phyloP scores from a whole-genome alignment of 1,140 invertebrate genomes.

The Zaprionus capensis region DNA sequence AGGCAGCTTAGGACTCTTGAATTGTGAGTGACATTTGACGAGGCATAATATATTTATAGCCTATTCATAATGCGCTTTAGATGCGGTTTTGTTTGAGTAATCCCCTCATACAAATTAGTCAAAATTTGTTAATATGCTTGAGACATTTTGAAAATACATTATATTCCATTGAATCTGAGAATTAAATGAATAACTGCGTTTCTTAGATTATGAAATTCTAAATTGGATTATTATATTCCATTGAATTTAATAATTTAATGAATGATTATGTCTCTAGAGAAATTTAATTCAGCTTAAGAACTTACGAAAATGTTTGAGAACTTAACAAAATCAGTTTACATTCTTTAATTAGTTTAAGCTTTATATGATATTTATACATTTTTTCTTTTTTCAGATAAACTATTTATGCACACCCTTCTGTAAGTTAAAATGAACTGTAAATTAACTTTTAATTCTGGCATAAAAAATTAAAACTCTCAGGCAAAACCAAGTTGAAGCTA shows the following conservation, averaged over 20 bases:
- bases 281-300: too few species aligned
- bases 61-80: not conserved
- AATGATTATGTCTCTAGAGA: not conserved
- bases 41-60: not conserved
- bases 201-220: not conserved
- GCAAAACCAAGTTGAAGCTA: not conserved
- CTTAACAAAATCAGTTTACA: not conserved
- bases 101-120: not conserved
- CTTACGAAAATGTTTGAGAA: too few species aligned
- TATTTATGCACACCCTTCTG: not conserved
- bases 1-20: constrained; percentile 13
- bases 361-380: not conserved
- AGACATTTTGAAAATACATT: not conserved
- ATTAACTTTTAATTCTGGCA: not conserved
- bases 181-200: not conserved
- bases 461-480: not conserved
- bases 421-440: not conserved
- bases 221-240: not conserved
- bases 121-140: not conserved
- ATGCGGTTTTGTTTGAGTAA: not conserved
- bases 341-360: too few species aligned
- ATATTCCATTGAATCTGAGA: not conserved
- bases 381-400: not conserved
- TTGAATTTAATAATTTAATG: not conserved
- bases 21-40: constrained; percentile 5